Conservation (phyloP, 2,113 vertebrate species). For the Macrotus californicus region DNA sequence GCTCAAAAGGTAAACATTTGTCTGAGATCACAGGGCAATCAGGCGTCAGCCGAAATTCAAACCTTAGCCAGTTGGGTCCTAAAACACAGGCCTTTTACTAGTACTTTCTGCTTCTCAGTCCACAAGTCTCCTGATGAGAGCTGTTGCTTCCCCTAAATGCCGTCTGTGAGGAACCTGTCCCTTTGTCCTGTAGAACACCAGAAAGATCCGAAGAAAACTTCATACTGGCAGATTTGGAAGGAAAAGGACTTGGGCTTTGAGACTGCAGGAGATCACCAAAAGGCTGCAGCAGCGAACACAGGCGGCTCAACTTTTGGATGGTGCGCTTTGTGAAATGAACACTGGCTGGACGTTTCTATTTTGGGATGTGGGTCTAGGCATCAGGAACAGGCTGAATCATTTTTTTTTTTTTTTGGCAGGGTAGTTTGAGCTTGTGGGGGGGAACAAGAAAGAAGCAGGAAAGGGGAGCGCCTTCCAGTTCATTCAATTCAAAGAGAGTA, state of each 20-base stretch:
- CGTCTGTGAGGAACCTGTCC: neutral
- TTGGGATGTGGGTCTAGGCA: neutral
- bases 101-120: neutral
- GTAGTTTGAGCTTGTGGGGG: slow-evolving; percentile 30
- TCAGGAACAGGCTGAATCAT: slow-evolving; percentile 14
- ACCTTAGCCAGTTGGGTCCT: neutral
- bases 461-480: slow-evolving; percentile 68
- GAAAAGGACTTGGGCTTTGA: neutral
- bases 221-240: neutral
- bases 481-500: slow-evolving; percentile 73
- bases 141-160: neutral
- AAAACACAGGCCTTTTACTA: neutral
- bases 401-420: neutral
- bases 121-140: neutral
- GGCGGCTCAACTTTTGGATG: neutral
- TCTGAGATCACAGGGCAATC: neutral
- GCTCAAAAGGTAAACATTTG: neutral
- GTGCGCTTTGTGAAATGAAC: neutral
- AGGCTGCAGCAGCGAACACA: accelerated
- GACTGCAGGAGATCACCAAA: neutral
- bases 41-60: neutral
- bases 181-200: neutral
- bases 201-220: neutral
- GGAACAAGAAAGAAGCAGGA: slow-evolving; percentile 60
- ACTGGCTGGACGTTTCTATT: neutral